Base-by-base conservation (phyloP, 2,113 vertebrate genomes). In the Gallinago jamesoni region DNA sequence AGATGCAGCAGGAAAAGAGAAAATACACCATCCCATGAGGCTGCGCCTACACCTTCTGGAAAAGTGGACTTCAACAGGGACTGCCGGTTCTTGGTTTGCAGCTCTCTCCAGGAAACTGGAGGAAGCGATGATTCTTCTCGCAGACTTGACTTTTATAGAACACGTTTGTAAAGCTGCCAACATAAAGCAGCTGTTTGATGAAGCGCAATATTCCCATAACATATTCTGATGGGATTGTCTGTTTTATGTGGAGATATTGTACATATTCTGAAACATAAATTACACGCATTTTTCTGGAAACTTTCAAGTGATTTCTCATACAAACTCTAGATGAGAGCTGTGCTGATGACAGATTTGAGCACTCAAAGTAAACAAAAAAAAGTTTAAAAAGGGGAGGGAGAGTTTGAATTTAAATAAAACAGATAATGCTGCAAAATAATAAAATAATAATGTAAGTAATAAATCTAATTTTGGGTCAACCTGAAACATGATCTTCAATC, bases 291-390 rank as follows among this genome's bases (percentile, higher is more conserved):
- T 90, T 76, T 43, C 30, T 89, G 39, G 47, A 86, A 92, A 84
- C 16, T 81, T 86, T 74, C 14, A 72, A 66, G 39, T 10, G 35
- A 92, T 52, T 88, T 93, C 86, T 96, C 50, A 74, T 55, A 63
- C 23, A 67, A 67, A 89, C 8, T 50, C 33, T 23, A 50, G 62
- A 87, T 62, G 30, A 93, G 63, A 77, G 45, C 41, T 57, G 41
- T 53, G 37, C 11, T 47, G 80, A 74, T 39, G 50, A 59, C 39
- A 78, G 50, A 82, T 86, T 73, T 60, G 70, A 90, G 67, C 21
- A 50, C 25, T 1, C 43, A 69, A 56, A 93, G 24, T 48, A 93
- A 90, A 63, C 21, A 67, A 83, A 47, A 28, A 66, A 8, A 75
- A 21, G 3, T 50, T 64, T 59, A 37, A 24, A 62, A 60, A 33